Evolutionary conservation across 1,140 invertebrate species (phyloP).

Genomic region (Platyscapa corneri): DNA sequence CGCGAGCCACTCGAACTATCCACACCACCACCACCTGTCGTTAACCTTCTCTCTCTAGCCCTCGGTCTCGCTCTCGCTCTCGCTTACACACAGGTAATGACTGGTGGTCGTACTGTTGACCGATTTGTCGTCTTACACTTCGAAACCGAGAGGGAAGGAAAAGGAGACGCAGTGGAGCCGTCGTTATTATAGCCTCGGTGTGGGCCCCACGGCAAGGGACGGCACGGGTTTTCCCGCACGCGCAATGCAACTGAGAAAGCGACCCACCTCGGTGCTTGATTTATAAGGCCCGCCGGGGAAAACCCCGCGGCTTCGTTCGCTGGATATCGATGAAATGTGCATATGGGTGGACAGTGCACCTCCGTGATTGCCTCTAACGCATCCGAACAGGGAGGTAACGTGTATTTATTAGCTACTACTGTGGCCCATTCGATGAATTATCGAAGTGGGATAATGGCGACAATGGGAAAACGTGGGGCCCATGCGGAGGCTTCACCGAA

Average conservation of each 20-base stretch:
- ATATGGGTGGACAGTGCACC: background rate
- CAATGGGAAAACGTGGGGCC: background rate
- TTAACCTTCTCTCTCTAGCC: background rate
- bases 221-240: constrained; percentile 8
- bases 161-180: background rate
- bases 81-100: constrained; percentile 32
- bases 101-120: constrained; percentile 41
- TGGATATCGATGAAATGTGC: background rate
- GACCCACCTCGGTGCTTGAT: background rate
- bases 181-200: background rate
- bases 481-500: background rate
- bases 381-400: background rate
- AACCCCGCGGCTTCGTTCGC: constrained; percentile 12
- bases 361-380: background rate
- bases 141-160: background rate
- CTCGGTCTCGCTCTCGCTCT: background rate
- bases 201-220: background rate
- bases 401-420: constrained; percentile 4
- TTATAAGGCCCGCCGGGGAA: constrained; percentile 32
- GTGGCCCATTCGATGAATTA: background rate
- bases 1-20: constrained; percentile 63
- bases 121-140: constrained; percentile 16
- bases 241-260: constrained; percentile 22
- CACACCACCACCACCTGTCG: constrained; percentile 24
- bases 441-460: background rate